Evolutionary conservation across 2,888 invertebrate species (phyloP).

Genomic region (Serrognathus titanus): DNA sequence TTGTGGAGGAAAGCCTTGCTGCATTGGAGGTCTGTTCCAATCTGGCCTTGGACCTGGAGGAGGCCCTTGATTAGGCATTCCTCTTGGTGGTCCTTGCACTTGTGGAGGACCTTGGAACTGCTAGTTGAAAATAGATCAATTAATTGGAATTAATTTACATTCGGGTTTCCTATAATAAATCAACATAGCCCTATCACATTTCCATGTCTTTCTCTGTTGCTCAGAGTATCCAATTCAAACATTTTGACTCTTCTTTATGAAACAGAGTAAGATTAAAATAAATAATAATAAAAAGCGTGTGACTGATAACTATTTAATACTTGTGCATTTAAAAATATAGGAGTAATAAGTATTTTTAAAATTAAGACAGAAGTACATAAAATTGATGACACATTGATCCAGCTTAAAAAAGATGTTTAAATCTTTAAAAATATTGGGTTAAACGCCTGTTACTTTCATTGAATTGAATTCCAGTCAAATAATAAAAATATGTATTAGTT

Average conservation of each 20-base stretch:
- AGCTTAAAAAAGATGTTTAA: not conserved
- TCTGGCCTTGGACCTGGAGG: conserved; percentile 62
- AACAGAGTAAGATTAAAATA: too few relatives aligned
- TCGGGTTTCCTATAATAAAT: not conserved
- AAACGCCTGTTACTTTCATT: not conserved
- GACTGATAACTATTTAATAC: too few relatives aligned
- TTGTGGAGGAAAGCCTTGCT: conserved; percentile 63
- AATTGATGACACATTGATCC: too few relatives aligned
- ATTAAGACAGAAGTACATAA: too few relatives aligned
- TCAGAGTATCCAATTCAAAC: not conserved
- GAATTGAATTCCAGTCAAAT: not conserved
- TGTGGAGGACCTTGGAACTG: conserved; percentile 58
- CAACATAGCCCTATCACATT: not conserved
- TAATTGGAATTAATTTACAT: conserved; percentile 1
- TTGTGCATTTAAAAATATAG: too few relatives aligned
- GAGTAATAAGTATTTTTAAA: too few relatives aligned
- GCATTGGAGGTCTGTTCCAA: conserved; percentile 74
- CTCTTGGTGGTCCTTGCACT: conserved; percentile 57
- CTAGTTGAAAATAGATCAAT: conserved; percentile 28
- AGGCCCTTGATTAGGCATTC: conserved; percentile 60
- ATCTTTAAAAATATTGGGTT: not conserved
- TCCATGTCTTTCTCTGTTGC: too few relatives aligned
- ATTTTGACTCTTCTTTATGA: not conserved
- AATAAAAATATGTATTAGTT: not conserved
- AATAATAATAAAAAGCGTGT: too few relatives aligned